phyloP scores from a whole-genome alignment of 2,113 vertebrate species.

The Triplophysa siluroides region DNA sequence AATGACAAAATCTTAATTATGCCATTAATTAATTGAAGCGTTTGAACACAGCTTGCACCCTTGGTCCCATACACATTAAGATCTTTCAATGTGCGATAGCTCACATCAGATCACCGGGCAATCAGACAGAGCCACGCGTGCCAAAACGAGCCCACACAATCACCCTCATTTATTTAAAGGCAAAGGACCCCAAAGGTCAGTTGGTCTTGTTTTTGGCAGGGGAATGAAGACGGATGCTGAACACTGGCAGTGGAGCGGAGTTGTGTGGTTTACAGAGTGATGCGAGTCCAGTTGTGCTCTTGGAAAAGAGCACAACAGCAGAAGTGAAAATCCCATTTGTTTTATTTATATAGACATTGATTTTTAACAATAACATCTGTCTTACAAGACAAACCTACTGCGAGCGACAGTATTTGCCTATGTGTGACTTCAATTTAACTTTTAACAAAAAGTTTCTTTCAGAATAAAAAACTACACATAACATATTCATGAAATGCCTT shows the following conservation, averaged over 20 bases:
- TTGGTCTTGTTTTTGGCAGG: slow-evolving; percentile 19
- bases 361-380: no score
- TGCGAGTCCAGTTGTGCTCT: background rate
- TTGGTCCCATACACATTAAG: slow-evolving; percentile 88
- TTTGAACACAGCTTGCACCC: slow-evolving; percentile 86
- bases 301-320: background rate
- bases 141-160: slow-evolving; percentile 34
- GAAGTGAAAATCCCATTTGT: background rate
- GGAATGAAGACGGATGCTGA: slow-evolving; percentile 27
- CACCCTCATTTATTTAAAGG: slow-evolving; percentile 28
- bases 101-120: slow-evolving; percentile 48
- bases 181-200: slow-evolving; percentile 15
- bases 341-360: no score
- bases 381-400: no score
- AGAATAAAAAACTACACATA: no score
- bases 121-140: slow-evolving; percentile 13
- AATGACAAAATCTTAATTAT: slow-evolving; percentile 99
- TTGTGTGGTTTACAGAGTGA: background rate
- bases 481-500: no score
- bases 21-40: slow-evolving; percentile 98
- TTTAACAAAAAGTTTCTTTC: no score
- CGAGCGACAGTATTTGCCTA: no score
- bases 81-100: slow-evolving; percentile 82
- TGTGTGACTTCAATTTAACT: no score
- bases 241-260: background rate